Percentiles rank a stretch among this genome's conserved stretches.
These are phyloP conservation scores for Penaeus monodon DNA, from an alignment of 2,888 invertebrate species.

Conservation along the genomic window DNA sequence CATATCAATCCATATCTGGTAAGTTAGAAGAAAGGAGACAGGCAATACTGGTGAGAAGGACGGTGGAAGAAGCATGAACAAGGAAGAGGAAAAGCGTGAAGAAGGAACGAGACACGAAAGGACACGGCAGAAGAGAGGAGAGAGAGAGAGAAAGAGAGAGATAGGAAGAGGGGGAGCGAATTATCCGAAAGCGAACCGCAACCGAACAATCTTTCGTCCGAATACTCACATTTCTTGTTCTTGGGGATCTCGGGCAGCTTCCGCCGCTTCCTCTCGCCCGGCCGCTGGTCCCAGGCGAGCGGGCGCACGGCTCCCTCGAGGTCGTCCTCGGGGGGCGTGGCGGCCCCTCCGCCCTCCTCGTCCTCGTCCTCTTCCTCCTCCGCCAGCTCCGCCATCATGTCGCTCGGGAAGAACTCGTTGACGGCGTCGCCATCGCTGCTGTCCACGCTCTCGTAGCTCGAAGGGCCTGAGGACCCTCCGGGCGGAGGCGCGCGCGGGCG, in stretches of 20 bases:
- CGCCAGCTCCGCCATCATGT: not conserved
- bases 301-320: conserved; percentile 11
- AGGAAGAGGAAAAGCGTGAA: too few relatives aligned
- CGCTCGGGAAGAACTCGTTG: conserved; percentile 39
- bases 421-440: conserved; percentile 33
- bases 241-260: conserved; percentile 91
- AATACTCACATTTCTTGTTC: conserved; percentile 71
- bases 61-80: too few relatives aligned
- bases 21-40: too few relatives aligned
- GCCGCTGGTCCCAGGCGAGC: conserved; percentile 47
- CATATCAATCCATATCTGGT: too few relatives aligned
- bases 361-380: conserved; percentile 19
- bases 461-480: conserved; percentile 36
- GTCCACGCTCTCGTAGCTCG: conserved; percentile 56
- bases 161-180: not conserved
- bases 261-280: conserved; percentile 79
- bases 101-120: not conserved
- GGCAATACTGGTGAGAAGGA: too few relatives aligned
- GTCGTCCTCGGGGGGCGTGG: conserved; percentile 21
- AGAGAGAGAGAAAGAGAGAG: not conserved
- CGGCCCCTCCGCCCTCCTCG: conserved; percentile 7
- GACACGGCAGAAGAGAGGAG: not conserved
- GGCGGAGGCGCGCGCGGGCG: conserved; percentile 6
- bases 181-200: not conserved
- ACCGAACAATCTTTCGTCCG: too few relatives aligned